These are phyloP conservation scores for Stenichneumon culpator DNA, from an alignment of 2,888 invertebrate genomes.

Conservation along the genomic window DNA sequence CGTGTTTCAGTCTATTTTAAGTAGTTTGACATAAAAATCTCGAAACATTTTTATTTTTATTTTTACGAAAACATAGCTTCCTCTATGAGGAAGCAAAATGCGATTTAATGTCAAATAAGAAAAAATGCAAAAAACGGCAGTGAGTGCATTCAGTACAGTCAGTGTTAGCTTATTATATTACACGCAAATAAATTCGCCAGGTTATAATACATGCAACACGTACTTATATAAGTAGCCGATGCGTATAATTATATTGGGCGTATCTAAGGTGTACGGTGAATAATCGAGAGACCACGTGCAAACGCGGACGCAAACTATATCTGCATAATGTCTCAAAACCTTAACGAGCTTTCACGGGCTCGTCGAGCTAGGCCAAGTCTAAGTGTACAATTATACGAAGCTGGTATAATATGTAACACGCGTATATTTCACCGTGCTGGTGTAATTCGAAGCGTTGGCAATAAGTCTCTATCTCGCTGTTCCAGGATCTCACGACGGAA, in stretches of 20 bases:
- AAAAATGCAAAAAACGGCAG: too few species aligned
- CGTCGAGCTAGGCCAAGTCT: conserved; percentile 57
- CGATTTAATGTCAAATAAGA: too few species aligned
- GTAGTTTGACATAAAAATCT: too few species aligned
- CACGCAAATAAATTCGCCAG: neutral
- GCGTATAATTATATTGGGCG: conserved; percentile 34
- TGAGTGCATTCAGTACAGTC: too few species aligned
- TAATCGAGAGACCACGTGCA: neutral
- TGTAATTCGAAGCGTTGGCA: conserved; percentile 54
- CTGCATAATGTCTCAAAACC: conserved; percentile 23
- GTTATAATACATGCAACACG: neutral
- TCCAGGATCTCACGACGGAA: conserved; percentile 40
- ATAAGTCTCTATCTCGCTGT: conserved; percentile 29
- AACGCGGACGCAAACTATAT: conserved; percentile 14
- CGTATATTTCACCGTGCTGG: conserved; percentile 51
- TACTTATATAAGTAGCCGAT: conserved; percentile 31
- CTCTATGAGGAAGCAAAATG: too few species aligned
- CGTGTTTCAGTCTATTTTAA: too few species aligned
- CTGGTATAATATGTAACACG: conserved; percentile 61
- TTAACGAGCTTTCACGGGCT: conserved; percentile 60
- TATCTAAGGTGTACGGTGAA: neutral
- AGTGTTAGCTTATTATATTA: conserved; percentile 1
- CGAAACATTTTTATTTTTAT: too few species aligned
- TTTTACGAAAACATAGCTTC: too few species aligned
- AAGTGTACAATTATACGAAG: conserved; percentile 61